These are phyloP conservation scores for Paramormyrops kingsleyae DNA, from an alignment of 2,113 vertebrate genomes.

Conservation along the genomic window DNA sequence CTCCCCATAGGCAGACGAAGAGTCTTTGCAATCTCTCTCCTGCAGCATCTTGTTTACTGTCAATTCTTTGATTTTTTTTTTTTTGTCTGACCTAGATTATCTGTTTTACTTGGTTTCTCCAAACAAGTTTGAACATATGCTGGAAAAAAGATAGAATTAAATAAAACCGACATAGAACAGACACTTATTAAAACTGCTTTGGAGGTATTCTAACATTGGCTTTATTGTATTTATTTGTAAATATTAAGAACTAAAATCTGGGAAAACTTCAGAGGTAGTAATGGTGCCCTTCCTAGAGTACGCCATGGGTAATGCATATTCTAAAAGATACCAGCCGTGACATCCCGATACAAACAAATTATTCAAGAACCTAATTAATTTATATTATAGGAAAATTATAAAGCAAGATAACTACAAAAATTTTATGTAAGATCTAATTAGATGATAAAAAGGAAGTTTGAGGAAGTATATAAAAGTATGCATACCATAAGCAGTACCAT, in stretches of 20 bases:
- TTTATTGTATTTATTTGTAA: not conserved
- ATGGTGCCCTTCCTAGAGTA: not conserved
- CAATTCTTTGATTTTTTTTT: not conserved
- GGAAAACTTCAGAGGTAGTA: not conserved
- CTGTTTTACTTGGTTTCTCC: not conserved
- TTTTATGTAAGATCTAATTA: not conserved
- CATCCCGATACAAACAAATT: not conserved
- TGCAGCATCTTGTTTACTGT: slow-evolving; percentile 11
- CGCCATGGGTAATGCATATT: not conserved
- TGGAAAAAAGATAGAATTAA: not conserved
- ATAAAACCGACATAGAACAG: not conserved
- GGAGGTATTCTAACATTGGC: not conserved
- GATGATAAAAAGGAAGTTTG: not conserved
- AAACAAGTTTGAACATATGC: not conserved
- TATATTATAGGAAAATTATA: not conserved
- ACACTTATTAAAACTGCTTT: not conserved
- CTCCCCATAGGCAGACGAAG: not conserved
- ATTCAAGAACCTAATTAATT: not conserved
- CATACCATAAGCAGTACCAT: not conserved
- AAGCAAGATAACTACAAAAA: not conserved
- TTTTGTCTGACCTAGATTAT: slow-evolving; percentile 7
- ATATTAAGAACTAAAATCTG: not conserved
- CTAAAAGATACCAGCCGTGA: not conserved
- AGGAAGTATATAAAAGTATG: not conserved
- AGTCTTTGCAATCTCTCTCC: not conserved